Evolutionary conservation across 2,797 vertebrate genomes (phyloP).

Genomic region (Cercopithecus diana): DNA sequence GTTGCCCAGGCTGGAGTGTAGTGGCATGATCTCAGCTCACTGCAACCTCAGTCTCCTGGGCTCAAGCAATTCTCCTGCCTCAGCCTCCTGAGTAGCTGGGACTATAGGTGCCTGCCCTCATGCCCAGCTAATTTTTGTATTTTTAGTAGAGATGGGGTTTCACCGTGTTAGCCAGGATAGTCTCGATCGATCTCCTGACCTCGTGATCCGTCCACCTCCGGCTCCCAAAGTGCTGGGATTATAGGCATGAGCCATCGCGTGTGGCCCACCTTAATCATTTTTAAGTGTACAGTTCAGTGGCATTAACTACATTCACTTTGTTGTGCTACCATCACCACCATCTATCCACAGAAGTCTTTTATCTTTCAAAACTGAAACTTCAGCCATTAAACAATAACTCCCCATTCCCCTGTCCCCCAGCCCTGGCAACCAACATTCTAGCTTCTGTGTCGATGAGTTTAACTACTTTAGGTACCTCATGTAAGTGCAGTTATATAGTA

Average conservation of each 20-base stretch:
- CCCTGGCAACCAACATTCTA: neutral
- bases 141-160: too few species aligned
- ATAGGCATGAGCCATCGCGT: rapidly evolving
- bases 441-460: neutral
- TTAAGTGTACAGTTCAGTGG: neutral
- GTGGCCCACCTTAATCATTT: neutral
- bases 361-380: neutral
- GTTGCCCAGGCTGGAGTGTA: too few species aligned
- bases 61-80: too few species aligned
- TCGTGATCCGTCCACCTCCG: too few species aligned
- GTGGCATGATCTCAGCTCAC: too few species aligned
- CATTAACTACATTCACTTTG: neutral
- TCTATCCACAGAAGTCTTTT: neutral
- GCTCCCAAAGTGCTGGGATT: too few species aligned
- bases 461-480: neutral
- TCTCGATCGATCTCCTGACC: too few species aligned
- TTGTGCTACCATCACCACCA: neutral
- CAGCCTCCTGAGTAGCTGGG: too few species aligned
- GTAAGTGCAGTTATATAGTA: neutral
- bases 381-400: neutral
- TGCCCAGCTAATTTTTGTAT: too few species aligned
- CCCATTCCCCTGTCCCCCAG: neutral
- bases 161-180: too few species aligned
- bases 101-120: too few species aligned
- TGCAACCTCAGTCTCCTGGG: too few species aligned